These are phyloP conservation scores for Hyles vespertilio DNA, from an alignment of 1,140 invertebrate species.

Conservation along the genomic window DNA sequence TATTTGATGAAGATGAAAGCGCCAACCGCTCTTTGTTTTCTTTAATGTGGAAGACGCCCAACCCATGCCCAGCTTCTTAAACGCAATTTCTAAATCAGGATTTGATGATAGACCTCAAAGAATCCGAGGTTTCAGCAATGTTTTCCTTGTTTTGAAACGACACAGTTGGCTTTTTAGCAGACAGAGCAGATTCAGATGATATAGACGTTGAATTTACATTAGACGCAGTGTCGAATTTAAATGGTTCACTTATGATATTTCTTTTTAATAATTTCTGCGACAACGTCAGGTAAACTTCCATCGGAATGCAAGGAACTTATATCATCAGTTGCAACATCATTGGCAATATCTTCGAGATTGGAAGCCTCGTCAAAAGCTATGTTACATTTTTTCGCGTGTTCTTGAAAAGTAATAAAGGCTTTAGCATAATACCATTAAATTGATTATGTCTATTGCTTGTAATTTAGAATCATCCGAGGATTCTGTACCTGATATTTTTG, in stretches of 20 bases:
- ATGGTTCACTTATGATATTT: slow-evolving; percentile 65
- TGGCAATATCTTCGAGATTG: slow-evolving; percentile 41
- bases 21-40: slow-evolving; percentile 80
- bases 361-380: slow-evolving; percentile 49
- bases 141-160: slow-evolving; percentile 47
- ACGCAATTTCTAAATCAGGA: slow-evolving; percentile 77
- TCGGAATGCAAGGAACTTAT: slow-evolving; percentile 64
- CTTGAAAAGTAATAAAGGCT: slow-evolving; percentile 65
- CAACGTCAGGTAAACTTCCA: slow-evolving; percentile 67
- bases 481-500: slow-evolving; percentile 34
- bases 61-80: slow-evolving; percentile 78
- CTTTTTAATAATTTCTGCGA: slow-evolving; percentile 65
- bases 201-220: slow-evolving; percentile 56
- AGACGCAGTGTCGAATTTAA: slow-evolving; percentile 56
- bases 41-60: slow-evolving; percentile 82
- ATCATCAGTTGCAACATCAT: slow-evolving; percentile 41
- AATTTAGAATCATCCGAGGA: slow-evolving; percentile 55
- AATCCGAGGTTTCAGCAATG: slow-evolving; percentile 60
- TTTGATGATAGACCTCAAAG: slow-evolving; percentile 64
- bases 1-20: slow-evolving; percentile 79
- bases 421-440: slow-evolving; percentile 67
- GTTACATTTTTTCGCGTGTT: slow-evolving; percentile 62
- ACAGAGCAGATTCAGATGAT: slow-evolving; percentile 60
- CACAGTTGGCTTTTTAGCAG: slow-evolving; percentile 39
- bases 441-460: slow-evolving; percentile 66